A percentile compares a stretch with the other conserved stretches of the same genome.
phyloP scores from a whole-genome alignment of 2,113 vertebrate species.

The Paracanthobrama guichenoti region DNA sequence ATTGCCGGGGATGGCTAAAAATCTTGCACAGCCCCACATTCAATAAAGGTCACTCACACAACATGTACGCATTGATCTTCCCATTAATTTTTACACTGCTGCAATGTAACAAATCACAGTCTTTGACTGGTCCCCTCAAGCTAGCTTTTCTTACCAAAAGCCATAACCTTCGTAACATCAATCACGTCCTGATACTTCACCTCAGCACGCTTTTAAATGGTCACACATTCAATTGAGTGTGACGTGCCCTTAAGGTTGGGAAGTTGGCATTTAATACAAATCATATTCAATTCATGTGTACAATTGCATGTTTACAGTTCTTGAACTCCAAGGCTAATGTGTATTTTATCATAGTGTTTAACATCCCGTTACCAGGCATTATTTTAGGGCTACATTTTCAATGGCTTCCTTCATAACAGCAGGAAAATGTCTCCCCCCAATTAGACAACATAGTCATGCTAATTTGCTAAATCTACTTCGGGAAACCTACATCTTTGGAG shows the following conservation, averaged over 20 bases:
- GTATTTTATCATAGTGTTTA: constrained; percentile 20
- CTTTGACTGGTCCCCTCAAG: constrained; percentile 57
- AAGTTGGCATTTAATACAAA: constrained; percentile 2
- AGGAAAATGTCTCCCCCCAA: constrained; percentile 28
- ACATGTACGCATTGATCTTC: constrained; percentile 57
- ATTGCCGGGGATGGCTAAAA: constrained; percentile 32
- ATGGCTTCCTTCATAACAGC: constrained; percentile 21
- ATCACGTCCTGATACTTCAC: constrained; percentile 32
- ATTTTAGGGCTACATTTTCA: constrained; percentile 12
- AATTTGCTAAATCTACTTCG: constrained; percentile 7
- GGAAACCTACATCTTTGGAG: constrained; percentile 33
- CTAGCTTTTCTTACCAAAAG: constrained; percentile 60
- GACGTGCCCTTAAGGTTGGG: background rate
- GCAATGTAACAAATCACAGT: constrained; percentile 60
- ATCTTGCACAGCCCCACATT: constrained; percentile 41
- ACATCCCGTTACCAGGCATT: constrained; percentile 22
- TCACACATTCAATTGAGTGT: constrained; percentile 45
- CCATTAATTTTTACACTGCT: constrained; percentile 53
- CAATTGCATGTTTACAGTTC: constrained; percentile 27
- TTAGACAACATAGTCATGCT: constrained; percentile 12
- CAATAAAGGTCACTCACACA: constrained; percentile 52
- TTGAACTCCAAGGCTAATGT: background rate
- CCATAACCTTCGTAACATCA: constrained; percentile 54
- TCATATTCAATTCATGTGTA: background rate
- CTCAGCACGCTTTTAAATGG: constrained; percentile 45